A percentile compares a stretch with the other conserved stretches of the same genome.
Evolutionary conservation across 2,113 vertebrate genomes (phyloP).

Genomic region (Narcine bancroftii): DNA sequence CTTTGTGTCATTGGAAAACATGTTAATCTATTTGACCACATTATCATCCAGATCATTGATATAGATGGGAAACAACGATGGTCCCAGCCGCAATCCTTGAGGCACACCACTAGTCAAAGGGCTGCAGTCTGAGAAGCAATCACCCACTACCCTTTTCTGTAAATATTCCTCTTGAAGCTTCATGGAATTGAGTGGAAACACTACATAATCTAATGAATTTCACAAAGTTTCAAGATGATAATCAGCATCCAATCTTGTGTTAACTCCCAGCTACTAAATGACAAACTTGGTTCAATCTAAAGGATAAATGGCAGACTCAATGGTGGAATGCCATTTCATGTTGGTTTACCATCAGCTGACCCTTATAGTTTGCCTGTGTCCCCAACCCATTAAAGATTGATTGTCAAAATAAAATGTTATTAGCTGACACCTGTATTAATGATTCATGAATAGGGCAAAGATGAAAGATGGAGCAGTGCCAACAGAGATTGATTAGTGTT

Average conservation of each 20-base stretch:
- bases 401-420: not conserved
- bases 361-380: not conserved
- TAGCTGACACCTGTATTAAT: not conserved
- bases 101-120: too few species aligned
- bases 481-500: not conserved
- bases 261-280: not conserved
- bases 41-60: too few species aligned
- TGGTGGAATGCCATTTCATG: not conserved
- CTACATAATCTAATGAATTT: not conserved
- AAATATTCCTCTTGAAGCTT: not conserved
- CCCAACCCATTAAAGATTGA: not conserved
- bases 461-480: not conserved
- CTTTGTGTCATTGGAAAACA: too few species aligned
- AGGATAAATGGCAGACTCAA: not conserved
- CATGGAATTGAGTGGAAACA: not conserved
- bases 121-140: too few species aligned
- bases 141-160: not conserved
- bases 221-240: too few species aligned
- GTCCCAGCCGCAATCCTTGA: too few species aligned
- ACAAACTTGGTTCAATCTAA: not conserved
- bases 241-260: not conserved
- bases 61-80: too few species aligned
- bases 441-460: not conserved
- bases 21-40: too few species aligned
- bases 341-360: not conserved